phyloP scores from a whole-genome alignment of 2,797 vertebrate genomes.

The Falco rusticolus region DNA sequence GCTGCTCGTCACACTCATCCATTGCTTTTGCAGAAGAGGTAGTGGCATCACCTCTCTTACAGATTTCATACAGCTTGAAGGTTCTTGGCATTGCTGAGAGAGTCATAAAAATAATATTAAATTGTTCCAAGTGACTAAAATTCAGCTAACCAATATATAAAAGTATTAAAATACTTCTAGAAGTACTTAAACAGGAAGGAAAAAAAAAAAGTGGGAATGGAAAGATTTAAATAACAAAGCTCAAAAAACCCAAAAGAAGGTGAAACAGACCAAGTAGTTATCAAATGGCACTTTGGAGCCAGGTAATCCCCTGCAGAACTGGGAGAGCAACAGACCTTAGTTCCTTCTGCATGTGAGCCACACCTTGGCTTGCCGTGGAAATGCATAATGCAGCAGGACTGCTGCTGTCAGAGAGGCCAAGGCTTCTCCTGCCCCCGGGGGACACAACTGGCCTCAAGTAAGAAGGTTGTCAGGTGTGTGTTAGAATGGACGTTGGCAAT shows the following conservation, averaged over 20 bases:
- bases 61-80: not conserved
- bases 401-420: not conserved
- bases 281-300: not conserved
- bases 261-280: not conserved
- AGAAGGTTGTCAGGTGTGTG: not conserved
- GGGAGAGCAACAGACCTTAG: not conserved
- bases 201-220: not conserved
- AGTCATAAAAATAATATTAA: not conserved
- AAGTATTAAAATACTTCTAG: not conserved
- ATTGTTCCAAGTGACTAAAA: not conserved
- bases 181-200: not conserved
- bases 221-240: not conserved
- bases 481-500: not conserved
- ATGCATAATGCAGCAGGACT: not conserved
- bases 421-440: not conserved
- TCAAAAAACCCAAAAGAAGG: not conserved
- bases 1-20: not conserved
- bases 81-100: not conserved
- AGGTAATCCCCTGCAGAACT: not conserved
- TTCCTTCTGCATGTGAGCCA: not conserved
- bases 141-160: not conserved
- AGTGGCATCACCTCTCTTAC: not conserved
- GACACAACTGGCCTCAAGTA: not conserved
- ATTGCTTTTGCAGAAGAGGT: not conserved
- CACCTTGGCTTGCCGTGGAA: not conserved